These are phyloP conservation scores for Aporophyla nigra DNA, from an alignment of 2,888 invertebrate genomes.

Conservation along the genomic window DNA sequence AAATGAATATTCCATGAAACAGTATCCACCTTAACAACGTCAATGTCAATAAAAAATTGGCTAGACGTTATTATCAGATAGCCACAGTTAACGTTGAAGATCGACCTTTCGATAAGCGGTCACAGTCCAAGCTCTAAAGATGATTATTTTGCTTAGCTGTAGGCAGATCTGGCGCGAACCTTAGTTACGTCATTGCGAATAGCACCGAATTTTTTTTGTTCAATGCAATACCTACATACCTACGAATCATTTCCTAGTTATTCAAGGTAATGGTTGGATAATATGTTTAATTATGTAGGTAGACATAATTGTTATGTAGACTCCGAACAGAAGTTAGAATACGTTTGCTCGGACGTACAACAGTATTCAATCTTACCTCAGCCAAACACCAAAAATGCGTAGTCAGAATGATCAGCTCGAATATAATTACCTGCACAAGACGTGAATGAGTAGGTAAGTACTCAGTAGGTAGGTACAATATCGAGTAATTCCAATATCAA, in stretches of 20 bases:
- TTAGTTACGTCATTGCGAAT: not conserved
- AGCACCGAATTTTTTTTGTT: slow-evolving; percentile 3
- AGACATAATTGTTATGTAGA: not conserved
- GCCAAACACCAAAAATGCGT: not conserved
- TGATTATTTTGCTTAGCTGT: not conserved
- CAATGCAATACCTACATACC: not conserved
- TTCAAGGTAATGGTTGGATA: slow-evolving; percentile 34
- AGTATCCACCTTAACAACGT: not conserved
- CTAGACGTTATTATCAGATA: not conserved
- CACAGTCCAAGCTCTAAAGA: slow-evolving; percentile 4
- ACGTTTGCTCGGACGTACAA: too few species aligned
- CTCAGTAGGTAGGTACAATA: not conserved
- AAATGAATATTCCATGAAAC: too few species aligned
- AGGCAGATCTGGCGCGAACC: not conserved
- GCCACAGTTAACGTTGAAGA: not conserved
- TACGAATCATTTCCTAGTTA: slow-evolving; percentile 18
- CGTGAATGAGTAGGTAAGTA: not conserved
- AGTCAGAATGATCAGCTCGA: not conserved
- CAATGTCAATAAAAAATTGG: not conserved
- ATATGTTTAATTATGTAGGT: not conserved
- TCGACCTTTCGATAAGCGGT: slow-evolving; percentile 14
- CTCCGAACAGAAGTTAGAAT: not conserved
- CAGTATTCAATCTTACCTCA: slow-evolving; percentile 6
- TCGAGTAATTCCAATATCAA: not conserved
- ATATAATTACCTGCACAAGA: not conserved